Percentiles rank a stretch among this genome's conserved stretches.
Conservation (phyloP, 2,888 invertebrate genomes). For the Peribatodes rhomboidaria region DNA sequence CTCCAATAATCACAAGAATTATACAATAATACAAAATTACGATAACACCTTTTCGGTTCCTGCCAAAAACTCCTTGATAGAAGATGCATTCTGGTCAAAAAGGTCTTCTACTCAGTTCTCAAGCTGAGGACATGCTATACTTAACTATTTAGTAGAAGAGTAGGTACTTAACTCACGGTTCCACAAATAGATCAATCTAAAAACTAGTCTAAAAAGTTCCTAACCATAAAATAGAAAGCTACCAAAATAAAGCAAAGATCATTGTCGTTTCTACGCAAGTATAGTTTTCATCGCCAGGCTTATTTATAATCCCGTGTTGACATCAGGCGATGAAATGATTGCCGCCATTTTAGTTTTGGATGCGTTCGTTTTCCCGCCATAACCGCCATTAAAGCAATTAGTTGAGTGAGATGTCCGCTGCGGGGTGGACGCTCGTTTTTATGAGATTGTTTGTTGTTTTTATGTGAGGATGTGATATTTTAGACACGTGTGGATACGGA, state of each 20-base stretch:
- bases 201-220: constrained; percentile 5
- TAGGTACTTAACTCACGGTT: too few relatives aligned
- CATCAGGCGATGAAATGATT: constrained; percentile 78
- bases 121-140: too few relatives aligned
- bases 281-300: constrained; percentile 80
- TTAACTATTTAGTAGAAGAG: too few relatives aligned
- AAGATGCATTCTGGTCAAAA: too few relatives aligned
- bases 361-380: constrained; percentile 79
- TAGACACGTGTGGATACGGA: constrained; percentile 44
- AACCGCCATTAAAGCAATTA: constrained; percentile 84
- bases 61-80: too few relatives aligned
- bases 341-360: constrained; percentile 77
- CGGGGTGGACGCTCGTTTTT: constrained; percentile 76
- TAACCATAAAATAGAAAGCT: constrained; percentile 47
- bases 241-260: constrained; percentile 75
- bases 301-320: constrained; percentile 80
- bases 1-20: too few relatives aligned
- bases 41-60: too few relatives aligned
- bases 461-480: constrained; percentile 40
- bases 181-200: not conserved
- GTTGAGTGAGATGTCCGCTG: constrained; percentile 85
- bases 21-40: too few relatives aligned
- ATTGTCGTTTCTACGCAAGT: constrained; percentile 79
- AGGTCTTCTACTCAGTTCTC: too few relatives aligned
- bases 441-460: constrained; percentile 68